phyloP scores from a whole-genome alignment of 2,888 invertebrate genomes.

The Lasius platythorax region DNA sequence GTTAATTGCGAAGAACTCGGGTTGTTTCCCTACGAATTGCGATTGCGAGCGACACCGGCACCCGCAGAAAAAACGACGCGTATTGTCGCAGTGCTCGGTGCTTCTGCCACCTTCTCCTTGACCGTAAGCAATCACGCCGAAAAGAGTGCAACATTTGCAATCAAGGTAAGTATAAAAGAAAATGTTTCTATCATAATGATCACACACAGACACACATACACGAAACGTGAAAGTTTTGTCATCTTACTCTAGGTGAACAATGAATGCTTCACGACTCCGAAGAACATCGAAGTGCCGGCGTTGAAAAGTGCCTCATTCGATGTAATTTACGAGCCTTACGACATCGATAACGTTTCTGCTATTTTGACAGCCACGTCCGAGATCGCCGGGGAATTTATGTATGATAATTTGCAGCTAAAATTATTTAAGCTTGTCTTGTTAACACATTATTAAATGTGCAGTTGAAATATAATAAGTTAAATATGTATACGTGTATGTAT shows the following conservation, averaged over 20 bases:
- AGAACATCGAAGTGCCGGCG: constrained; percentile 62
- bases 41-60: constrained; percentile 71
- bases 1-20: constrained; percentile 73
- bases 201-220: too few relatives aligned
- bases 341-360: constrained; percentile 68
- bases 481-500: neutral
- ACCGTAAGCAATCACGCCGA: constrained; percentile 69
- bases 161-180: constrained; percentile 67
- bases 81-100: constrained; percentile 73
- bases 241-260: constrained; percentile 69
- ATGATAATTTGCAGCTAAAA: constrained; percentile 36
- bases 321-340: constrained; percentile 76
- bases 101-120: constrained; percentile 67
- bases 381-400: constrained; percentile 77
- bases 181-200: neutral
- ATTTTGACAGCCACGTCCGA: constrained; percentile 72
- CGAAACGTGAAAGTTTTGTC: neutral
- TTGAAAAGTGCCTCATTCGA: constrained; percentile 62
- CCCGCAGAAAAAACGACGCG: constrained; percentile 71
- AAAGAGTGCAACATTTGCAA: constrained; percentile 62
- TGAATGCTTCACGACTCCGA: constrained; percentile 68
- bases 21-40: constrained; percentile 76
- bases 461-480: neutral
- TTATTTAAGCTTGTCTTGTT: constrained; percentile 2
- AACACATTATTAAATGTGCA: neutral